Evolutionary conservation across 1,140 invertebrate species (phyloP), one percentile per base, ranked within the genome.

Genomic region (Danaus plexippus): DNA sequence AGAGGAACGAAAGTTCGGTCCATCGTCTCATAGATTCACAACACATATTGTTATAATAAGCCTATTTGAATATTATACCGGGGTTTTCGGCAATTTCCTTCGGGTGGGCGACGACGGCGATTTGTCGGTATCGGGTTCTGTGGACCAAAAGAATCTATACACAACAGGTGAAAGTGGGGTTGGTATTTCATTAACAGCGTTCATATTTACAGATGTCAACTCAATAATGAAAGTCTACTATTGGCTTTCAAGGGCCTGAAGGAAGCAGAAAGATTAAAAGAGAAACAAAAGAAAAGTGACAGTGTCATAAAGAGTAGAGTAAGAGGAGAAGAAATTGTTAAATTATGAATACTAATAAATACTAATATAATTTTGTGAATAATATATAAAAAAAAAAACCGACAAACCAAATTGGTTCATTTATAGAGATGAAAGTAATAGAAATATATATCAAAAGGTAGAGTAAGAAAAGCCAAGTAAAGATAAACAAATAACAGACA

Each of bases 41-140:
- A 85, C 81, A 87, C 84, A 78, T 77, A 85, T 80, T 66, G 69
- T 75, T 80, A 84, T 72, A 78, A 73, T 80, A 85, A 82, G 73
- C 80, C 79, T 85, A 81, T 77, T 75, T 77, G 69, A 66, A 71
- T 84, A 89, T 94, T 95, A 94, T 95, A 96, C 94, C 93, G 95
- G 95, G 88, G 95, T 96, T 91, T 96, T 96, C 87, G 95, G 95
- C 87, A 96, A 90, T 92, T 96, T 96, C 90, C 95, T 91, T 90
- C 94, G 91, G 67, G 94, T 95, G 71, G 94, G 94, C 75, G 94
- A 95, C 62, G 93, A 92, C 67, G 93, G 94, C 65, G 92, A 91
- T 90, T 95, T 95, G 77, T 94, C 93, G 77, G 89, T 90, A 77
- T 94, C 92, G 49, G 90, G 88, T 87, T 93, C 92, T 93, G 92